These are phyloP conservation scores for Lepidocolaptes lacrymiger DNA, from an alignment of 2,797 vertebrate species.

Conservation along the genomic window DNA sequence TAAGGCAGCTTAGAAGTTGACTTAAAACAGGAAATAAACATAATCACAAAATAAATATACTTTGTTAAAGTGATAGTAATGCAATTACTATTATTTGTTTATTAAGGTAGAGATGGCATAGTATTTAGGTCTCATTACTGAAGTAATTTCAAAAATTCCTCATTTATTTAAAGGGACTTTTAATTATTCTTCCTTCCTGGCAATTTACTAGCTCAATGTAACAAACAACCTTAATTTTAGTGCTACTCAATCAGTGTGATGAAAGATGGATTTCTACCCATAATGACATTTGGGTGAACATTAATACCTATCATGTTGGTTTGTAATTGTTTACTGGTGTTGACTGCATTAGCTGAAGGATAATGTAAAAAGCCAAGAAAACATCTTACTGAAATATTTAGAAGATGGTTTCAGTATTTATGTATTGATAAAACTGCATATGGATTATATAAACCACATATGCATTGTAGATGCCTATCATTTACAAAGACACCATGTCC, in stretches of 20 bases:
- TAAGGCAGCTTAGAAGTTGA: not conserved
- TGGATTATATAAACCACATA: too few species aligned
- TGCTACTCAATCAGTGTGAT: not conserved
- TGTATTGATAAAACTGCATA: not conserved
- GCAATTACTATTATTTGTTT: not conserved
- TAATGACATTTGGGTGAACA: not conserved
- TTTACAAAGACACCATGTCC: not conserved
- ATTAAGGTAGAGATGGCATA: not conserved
- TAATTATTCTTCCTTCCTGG: not conserved
- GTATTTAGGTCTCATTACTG: not conserved
- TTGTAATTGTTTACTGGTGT: not conserved
- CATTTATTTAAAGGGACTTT: not conserved
- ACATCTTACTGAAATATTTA: not conserved
- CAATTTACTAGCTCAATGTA: not conserved
- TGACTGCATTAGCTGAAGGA: not conserved
- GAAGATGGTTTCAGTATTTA: not conserved
- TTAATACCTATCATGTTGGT: not conserved
- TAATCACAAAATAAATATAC: not conserved
- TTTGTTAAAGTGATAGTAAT: not conserved
- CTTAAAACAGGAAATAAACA: not conserved
- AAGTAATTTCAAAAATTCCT: not conserved
- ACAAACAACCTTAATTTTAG: not conserved
- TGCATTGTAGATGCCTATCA: not conserved
- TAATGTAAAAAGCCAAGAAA: not conserved
- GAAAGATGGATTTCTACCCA: not conserved